Evolutionary conservation across 1,140 invertebrate genomes (phyloP), one percentile per base, ranked within the genome.

Genomic region (Mycetomoellerius zeteki): DNA sequence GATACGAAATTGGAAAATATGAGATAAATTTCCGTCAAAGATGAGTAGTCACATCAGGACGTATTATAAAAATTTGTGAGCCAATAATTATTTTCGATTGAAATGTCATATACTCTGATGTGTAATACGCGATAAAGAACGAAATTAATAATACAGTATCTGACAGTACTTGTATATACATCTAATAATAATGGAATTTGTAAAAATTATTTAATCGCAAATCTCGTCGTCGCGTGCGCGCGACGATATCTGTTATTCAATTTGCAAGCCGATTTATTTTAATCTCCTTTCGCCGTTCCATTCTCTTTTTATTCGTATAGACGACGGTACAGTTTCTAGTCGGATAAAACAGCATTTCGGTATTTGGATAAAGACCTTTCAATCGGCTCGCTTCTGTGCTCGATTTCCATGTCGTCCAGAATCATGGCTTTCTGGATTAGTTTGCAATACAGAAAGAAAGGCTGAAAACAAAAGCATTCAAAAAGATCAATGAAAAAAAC

Each of bases 241-340:
- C 21, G 54, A 86, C 72, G 21, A 86, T 82, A 89, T 67, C 76
- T 60, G 69, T 62, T 87, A 71, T 89, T 87, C 67, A 89, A 82
- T 86, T 89, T 90, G 80, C 72, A 90, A 90, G 76, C 86, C 64
- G 89, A 90, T 90, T 90, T 81, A 84, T 84, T 90, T 58, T 89
- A 80, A 90, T 90, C 80, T 80, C 60, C 47, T 81, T 87, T 78
- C 62, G 50, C 65, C 67, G 30, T 14, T 73, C 62, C 52, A 60
- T 88, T 75, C 58, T 47, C 16, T 6, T 58, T 47, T 54, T 21
- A 60, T 73, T 43, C 50, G 24, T 71, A 67, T 71, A 78, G 47
- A 50, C 19, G 54, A 82, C 54, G 76, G 24, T 7, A 54, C 54
- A 75, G 54, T 84, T 84, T 84, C 80, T 84, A 75, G 37, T 47